Base-by-base conservation (phyloP, 2,797 vertebrate genomes). In the Sebastes cheni region DNA sequence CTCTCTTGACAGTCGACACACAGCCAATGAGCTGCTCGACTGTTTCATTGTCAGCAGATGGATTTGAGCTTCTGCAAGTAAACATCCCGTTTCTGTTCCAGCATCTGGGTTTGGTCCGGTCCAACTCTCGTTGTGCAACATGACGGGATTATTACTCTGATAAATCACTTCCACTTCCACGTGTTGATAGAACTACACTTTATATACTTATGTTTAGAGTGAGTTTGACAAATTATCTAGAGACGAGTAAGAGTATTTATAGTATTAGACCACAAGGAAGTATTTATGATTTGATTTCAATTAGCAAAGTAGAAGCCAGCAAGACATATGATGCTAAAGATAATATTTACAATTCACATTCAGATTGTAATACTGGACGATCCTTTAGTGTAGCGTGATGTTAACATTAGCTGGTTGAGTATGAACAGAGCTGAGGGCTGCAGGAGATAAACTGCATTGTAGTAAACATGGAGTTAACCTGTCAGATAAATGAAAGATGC, bases 331-430 rank as follows among this genome's bases (percentile, higher is more conserved):
- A 58, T 8, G 67, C 50, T 55, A 69, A 75, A 67, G 52, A 80
- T 72, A 78, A 89, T 77, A 85, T 88, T 89, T 89, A 87, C 25
- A 72, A 20, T 3, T 34, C 0, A 8, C 10, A 23, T 29, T 54
- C 23, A 61, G 58, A 27, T 3, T 68, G 29, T 30, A 30, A 20
- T 8, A 30, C 32, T 5, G 22, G 13, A 54, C 55, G 62, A 52
- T 62, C 13, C 52, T 36, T 84, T 72, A 75, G 59, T 3, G 11
- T 2, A n/a, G 60, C 2, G 0, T 16, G 4, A 55, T 73, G 82
- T 75, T 64, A 62, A 69, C 66, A 66, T 42, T 2, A n/a, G 36
- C 39, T 30, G 65, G 2, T n/a, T 9, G 67, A 62, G 56, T 27
- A 8, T 27, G 8, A 58, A 8, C 36, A 67, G 54, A 62, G 55